These are phyloP conservation scores for Drymonia ruficornis DNA, from an alignment of 2,888 invertebrate species.

Conservation along the genomic window DNA sequence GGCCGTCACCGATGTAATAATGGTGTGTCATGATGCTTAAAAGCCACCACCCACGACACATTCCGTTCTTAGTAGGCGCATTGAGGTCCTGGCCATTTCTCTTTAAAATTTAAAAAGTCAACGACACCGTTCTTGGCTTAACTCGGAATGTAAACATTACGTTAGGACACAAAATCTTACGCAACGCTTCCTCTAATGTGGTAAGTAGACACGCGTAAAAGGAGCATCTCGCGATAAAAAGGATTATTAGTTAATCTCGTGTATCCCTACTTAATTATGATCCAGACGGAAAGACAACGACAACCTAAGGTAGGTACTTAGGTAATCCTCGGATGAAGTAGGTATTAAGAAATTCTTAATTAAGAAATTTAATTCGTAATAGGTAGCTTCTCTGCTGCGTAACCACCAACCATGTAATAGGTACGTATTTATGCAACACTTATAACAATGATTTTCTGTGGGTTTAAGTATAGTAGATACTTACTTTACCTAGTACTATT, in stretches of 20 bases:
- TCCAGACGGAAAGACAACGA: conserved; percentile 8
- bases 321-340: too few species aligned
- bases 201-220: conserved; percentile 32
- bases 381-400: too few species aligned
- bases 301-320: too few species aligned
- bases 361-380: too few species aligned
- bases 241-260: conserved; percentile 48
- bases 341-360: too few species aligned
- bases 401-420: too few species aligned
- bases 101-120: conserved; percentile 44
- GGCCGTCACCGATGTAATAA: conserved; percentile 31
- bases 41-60: conserved; percentile 42
- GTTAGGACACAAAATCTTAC: conserved; percentile 37
- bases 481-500: too few species aligned
- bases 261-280: conserved; percentile 32
- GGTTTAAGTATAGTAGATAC: too few species aligned
- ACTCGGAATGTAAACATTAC: conserved; percentile 49
- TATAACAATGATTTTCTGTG: too few species aligned
- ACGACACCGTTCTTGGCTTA: conserved; percentile 45
- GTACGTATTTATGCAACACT: too few species aligned
- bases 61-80: conserved; percentile 46
- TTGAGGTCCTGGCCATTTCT: conserved; percentile 42
- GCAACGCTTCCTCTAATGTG: conserved; percentile 39
- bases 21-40: conserved; percentile 19
- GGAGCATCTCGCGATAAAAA: conserved; percentile 43